Percentiles rank a stretch among this genome's conserved stretches.
Conservation (phyloP, 2,888 invertebrate genomes). For the Sclerodermus sp. region DNA sequence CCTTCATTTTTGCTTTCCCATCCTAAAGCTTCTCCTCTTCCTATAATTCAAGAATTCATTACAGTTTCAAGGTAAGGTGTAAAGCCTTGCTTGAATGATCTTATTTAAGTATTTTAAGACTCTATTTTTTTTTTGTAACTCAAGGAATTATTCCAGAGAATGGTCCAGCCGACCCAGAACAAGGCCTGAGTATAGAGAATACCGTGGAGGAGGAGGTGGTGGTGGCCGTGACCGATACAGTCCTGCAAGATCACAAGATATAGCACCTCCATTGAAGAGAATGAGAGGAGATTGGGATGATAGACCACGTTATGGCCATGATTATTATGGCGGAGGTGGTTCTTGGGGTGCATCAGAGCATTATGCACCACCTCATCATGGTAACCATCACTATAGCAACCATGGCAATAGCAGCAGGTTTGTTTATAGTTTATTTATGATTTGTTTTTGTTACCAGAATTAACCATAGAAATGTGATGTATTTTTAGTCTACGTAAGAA, state of each 20-base stretch:
- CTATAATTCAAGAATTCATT: too few relatives aligned
- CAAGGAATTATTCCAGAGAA: conserved; percentile 42
- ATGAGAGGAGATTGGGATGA: conserved; percentile 75
- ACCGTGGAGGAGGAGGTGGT: conserved; percentile 68
- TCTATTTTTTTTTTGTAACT: conserved; percentile 5
- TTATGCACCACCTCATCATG: conserved; percentile 61
- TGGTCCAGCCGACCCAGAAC: conserved; percentile 67
- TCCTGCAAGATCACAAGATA: conserved; percentile 73
- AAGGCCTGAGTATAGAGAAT: conserved; percentile 78
- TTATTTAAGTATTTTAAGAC: too few relatives aligned
- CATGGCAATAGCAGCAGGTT: conserved; percentile 55
- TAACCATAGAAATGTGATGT: background rate
- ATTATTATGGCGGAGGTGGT: conserved; percentile 41
- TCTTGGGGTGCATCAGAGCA: conserved; percentile 50
- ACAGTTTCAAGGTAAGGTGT: too few relatives aligned
- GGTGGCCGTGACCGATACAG: conserved; percentile 65
- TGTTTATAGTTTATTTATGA: conserved; percentile 19
- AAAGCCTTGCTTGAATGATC: too few relatives aligned
- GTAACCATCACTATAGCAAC: conserved; percentile 65
- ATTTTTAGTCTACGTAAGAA: too few relatives aligned
- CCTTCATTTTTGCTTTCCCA: background rate
- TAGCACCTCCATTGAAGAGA: conserved; percentile 77
- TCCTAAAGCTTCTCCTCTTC: background rate
- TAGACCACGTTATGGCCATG: conserved; percentile 46
- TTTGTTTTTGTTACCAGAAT: conserved; percentile 6